Percentiles rank a stretch among this genome's conserved stretches.
Evolutionary conservation across 2,888 invertebrate genomes (phyloP).

Genomic region (Merodon equestris): DNA sequence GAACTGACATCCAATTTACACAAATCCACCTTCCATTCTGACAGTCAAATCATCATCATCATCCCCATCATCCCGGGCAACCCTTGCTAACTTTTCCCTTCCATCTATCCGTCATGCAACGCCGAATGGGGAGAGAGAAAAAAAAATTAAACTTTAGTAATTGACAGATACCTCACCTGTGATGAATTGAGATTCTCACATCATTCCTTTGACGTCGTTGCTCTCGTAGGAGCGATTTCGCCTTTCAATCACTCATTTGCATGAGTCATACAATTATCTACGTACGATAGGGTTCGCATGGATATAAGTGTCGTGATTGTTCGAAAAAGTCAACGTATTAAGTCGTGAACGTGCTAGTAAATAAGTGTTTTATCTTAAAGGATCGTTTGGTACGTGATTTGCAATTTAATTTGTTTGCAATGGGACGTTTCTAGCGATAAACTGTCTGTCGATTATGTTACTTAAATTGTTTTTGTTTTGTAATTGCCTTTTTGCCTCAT

Average conservation of each 20-base stretch:
- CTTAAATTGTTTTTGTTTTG: too few relatives aligned
- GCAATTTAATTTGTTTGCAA: constrained; percentile 61
- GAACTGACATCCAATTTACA: constrained; percentile 34
- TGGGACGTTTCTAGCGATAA: constrained; percentile 30
- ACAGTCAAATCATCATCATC: constrained; percentile 30
- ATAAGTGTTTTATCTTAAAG: constrained; percentile 52
- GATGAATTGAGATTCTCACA: constrained; percentile 57
- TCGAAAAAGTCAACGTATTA: constrained; percentile 58
- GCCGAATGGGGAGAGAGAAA: constrained; percentile 1
- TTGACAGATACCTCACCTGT: constrained; percentile 54
- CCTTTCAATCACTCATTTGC: constrained; percentile 11
- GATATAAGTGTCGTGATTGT: constrained; percentile 33
- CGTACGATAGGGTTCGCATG: constrained; percentile 50
- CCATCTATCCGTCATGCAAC: constrained; percentile 4
- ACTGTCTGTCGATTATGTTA: too few relatives aligned
- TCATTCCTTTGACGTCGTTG: constrained; percentile 31
- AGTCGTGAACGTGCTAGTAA: constrained; percentile 55
- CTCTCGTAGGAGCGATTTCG: background rate
- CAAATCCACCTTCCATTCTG: constrained; percentile 41
- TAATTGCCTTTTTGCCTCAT: too few relatives aligned
- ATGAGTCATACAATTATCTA: constrained; percentile 27
- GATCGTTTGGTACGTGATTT: constrained; percentile 57
- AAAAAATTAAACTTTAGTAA: constrained; percentile 34
- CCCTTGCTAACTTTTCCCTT: background rate
- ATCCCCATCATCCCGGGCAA: background rate